Base-by-base conservation (phyloP, 2,888 invertebrate genomes). In the Caenorhabditis panamensis region DNA sequence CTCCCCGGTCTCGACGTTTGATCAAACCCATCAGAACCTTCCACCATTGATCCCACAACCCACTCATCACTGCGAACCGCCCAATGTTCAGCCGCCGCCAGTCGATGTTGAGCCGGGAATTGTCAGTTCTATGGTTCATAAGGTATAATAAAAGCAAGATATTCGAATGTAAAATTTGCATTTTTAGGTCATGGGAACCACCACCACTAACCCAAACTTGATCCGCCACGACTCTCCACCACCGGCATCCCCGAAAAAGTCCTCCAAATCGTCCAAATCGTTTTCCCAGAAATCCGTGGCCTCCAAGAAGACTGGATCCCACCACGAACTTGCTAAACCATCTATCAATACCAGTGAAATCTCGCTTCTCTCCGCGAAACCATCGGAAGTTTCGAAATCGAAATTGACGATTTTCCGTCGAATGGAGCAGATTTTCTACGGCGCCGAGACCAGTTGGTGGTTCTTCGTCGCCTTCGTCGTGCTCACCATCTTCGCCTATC, bases 391-490 rank as follows among this genome's bases (percentile, higher is more conserved):
- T 8, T 18, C 58, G 36, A 8, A n/a, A n/a, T n/a, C n/a, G n/a
- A n/a, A n/a, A n/a, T n/a, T n/a, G n/a, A n/a, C n/a, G n/a, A n/a
- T 20, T 11, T 54, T 66, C 41, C 44, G 37, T 16, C 54, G 24
- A 26, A 49, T 64, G 54, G 72, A 73, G 44, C 44, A 72, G 22
- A 11, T 63, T 6, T 79, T 73, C 73, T 79, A 79, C 53, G 63
- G 36, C 9, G 68, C 73, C 2, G 79, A 79, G 56, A 31, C 68
- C 16, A 68, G 59, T 36, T 68, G 68, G 73, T 79, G 79, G 79
- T 31, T 79, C n/a, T 36, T 75, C 8, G 58, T 73, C n/a, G 68
- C 64, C 8, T 31, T 75, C n/a, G 37, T 79, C 49, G 54, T 73
- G 44, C 31, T 79, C 24, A 53, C 69, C 4, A 68, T 79, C 47